These are phyloP conservation scores for Herpetotheres cachinnans DNA, from an alignment of 2,113 vertebrate genomes.

Conservation along the genomic window DNA sequence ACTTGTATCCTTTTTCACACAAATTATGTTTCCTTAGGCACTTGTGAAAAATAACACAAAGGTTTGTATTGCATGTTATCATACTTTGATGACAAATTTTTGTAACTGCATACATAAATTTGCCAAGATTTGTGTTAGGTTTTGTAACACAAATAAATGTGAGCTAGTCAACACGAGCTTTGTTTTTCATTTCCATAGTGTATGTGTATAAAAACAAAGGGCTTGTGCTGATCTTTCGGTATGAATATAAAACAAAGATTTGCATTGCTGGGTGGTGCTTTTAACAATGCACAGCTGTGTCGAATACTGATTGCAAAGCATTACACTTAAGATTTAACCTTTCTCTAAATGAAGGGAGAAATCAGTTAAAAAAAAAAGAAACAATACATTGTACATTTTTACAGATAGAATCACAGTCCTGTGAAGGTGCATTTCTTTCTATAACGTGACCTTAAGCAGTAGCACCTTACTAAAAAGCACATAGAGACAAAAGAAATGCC, in stretches of 20 bases:
- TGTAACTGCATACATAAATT: conserved; percentile 63
- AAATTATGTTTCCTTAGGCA: conserved; percentile 61
- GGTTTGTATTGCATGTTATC: conserved; percentile 64
- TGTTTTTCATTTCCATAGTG: conserved; percentile 59
- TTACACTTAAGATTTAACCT: conserved; percentile 37
- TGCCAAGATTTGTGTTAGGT: conserved; percentile 75
- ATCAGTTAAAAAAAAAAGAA: not conserved
- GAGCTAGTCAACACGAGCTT: conserved; percentile 66
- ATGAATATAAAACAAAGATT: conserved; percentile 60
- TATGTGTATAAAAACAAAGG: conserved; percentile 71
- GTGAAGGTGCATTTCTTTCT: conserved; percentile 55
- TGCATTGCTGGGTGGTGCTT: conserved; percentile 38
- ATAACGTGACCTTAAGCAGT: not conserved
- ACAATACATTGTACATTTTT: not conserved
- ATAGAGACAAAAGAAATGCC: not conserved
- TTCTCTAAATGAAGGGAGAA: not conserved
- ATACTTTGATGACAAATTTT: conserved; percentile 60
- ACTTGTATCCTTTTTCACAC: conserved; percentile 75
- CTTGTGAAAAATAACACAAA: conserved; percentile 76
- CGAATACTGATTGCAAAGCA: conserved; percentile 37
- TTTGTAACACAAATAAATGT: conserved; percentile 73
- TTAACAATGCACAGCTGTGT: conserved; percentile 8
- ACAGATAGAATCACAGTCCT: not conserved
- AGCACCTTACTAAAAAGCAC: not conserved
- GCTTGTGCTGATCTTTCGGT: conserved; percentile 70